Percentiles rank a stretch among this genome's conserved stretches.
Conservation (phyloP, 2,888 invertebrate genomes). For the Eilema caniola region DNA sequence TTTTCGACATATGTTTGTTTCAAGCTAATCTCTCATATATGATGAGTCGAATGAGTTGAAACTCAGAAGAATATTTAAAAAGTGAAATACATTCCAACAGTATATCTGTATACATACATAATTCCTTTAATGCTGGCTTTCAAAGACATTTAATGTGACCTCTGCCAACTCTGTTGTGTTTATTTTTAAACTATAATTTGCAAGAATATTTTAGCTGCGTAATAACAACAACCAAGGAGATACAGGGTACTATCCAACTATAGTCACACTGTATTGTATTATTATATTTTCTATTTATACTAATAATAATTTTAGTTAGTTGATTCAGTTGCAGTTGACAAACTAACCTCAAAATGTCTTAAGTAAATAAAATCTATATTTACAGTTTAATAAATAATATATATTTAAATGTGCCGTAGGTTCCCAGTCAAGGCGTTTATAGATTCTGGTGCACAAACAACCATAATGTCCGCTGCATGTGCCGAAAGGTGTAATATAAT, state of each 20-base stretch:
- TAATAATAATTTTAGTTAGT: too few relatives aligned
- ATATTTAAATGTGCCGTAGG: slow-evolving; percentile 48
- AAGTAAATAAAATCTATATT: not conserved
- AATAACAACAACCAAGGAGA: not conserved
- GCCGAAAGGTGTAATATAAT: slow-evolving; percentile 98
- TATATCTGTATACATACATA: not conserved
- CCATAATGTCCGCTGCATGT: slow-evolving; percentile 98
- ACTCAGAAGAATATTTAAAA: not conserved
- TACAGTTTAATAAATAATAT: not conserved
- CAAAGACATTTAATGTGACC: slow-evolving; percentile 2
- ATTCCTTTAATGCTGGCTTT: not conserved
- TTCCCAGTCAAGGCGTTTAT: slow-evolving; percentile 99
- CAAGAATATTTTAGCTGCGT: not conserved
- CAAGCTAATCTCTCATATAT: not conserved
- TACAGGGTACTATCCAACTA: not conserved
- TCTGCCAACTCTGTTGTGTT: not conserved
- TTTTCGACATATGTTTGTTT: too few relatives aligned
- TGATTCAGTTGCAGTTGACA: not conserved
- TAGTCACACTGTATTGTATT: not conserved
- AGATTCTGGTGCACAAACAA: slow-evolving; percentile 99
- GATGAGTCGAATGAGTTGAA: not conserved
- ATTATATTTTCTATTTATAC: not conserved
- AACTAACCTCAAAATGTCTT: not conserved
- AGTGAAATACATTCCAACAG: not conserved
- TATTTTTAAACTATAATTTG: not conserved